Percentiles rank a stretch among this genome's conserved stretches.
These are phyloP conservation scores for Neolamprologus tretocephalus DNA, from an alignment of 2,113 vertebrate genomes.

Conservation along the genomic window DNA sequence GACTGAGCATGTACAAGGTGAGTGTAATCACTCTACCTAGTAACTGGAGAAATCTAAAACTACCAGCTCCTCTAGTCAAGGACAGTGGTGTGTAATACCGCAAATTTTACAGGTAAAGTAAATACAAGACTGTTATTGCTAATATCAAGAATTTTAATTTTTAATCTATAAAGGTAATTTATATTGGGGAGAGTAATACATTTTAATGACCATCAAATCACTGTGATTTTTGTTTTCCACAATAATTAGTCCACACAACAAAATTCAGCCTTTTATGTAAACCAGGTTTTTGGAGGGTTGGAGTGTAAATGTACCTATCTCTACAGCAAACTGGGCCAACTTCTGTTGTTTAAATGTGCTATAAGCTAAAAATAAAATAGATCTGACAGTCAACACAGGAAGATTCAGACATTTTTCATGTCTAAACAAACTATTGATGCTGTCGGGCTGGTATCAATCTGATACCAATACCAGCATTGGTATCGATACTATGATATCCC, in stretches of 20 bases:
- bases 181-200: background rate
- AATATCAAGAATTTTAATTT: background rate
- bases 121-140: background rate
- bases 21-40: background rate
- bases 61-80: background rate
- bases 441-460: background rate
- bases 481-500: background rate
- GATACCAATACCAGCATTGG: background rate
- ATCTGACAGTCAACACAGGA: background rate
- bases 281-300: background rate
- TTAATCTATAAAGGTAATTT: background rate
- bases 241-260: background rate
- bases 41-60: background rate
- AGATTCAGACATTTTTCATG: background rate
- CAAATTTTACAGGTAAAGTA: background rate
- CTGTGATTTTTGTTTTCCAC: background rate
- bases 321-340: background rate
- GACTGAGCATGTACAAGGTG: background rate
- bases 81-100: background rate
- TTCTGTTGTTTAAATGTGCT: background rate
- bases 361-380: background rate
- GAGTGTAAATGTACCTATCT: background rate
- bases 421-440: background rate
- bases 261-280: background rate
- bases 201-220: background rate